Conservation (phyloP, 1,140 invertebrate species). For the Drosophila oshimai region DNA sequence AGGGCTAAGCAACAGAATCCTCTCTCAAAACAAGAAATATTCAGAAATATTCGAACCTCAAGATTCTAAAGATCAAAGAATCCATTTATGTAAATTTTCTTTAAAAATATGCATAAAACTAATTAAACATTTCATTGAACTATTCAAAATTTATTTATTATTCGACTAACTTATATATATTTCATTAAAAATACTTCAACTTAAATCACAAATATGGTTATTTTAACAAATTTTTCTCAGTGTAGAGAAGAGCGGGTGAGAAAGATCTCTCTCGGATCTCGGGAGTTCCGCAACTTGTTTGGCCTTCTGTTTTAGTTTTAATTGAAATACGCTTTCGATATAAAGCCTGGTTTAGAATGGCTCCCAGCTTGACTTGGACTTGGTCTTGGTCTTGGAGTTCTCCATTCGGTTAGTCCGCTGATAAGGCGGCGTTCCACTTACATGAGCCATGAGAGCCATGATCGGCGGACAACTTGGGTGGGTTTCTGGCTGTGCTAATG, state of each 20-base stretch:
- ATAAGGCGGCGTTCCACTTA: slow-evolving; percentile 77
- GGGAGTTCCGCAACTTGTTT: slow-evolving; percentile 44
- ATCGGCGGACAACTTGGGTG: slow-evolving; percentile 57
- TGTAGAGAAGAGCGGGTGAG: slow-evolving; percentile 5
- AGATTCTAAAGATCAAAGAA: no score
- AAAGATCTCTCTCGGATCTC: slow-evolving; percentile 15
- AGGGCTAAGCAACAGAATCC: no score
- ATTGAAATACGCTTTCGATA: slow-evolving; percentile 77
- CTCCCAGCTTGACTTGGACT: slow-evolving; percentile 6
- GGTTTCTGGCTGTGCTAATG: slow-evolving; percentile 61
- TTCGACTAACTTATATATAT: no score
- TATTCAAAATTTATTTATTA: no score
- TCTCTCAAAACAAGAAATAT: no score
- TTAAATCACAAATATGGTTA: no score
- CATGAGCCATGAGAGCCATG: slow-evolving; percentile 60
- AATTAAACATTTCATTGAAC: no score
- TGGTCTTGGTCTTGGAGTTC: slow-evolving; percentile 4
- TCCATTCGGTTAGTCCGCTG: slow-evolving; percentile 33
- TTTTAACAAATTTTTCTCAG: background rate
- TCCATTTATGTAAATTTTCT: no score
- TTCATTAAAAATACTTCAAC: no score
- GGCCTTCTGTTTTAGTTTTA: slow-evolving; percentile 77
- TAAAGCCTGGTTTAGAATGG: slow-evolving; percentile 68
- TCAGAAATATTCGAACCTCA: no score
- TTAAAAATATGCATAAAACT: no score